These are phyloP conservation scores for Drymodes brunneopygia DNA, from an alignment of 2,113 vertebrate genomes.

Conservation along the genomic window DNA sequence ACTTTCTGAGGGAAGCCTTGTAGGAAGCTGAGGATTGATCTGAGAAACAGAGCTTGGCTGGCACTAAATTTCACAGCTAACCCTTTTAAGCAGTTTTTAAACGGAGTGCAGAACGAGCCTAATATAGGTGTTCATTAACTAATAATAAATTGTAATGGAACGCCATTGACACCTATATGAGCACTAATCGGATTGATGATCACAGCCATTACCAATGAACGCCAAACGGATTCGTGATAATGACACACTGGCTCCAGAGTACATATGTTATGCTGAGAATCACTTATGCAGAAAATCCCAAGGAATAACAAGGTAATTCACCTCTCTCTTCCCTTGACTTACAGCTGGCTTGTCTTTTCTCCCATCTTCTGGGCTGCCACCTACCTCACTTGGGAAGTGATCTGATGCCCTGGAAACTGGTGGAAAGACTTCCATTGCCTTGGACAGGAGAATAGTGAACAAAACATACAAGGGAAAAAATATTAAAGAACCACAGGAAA, in stretches of 20 bases:
- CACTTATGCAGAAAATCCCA: neutral
- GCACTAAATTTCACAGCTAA: conserved; percentile 1
- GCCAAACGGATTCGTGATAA: conserved; percentile 4
- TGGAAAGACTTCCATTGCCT: neutral
- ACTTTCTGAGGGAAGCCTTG: neutral
- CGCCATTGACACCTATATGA: conserved; percentile 35
- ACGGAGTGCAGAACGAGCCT: neutral
- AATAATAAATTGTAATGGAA: conserved; percentile 45
- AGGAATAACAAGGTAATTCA: neutral
- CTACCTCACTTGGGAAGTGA: neutral
- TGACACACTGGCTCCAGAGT: neutral
- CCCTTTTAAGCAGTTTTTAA: conserved; percentile 37
- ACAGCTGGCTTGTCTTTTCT: neutral
- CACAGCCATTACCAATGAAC: neutral
- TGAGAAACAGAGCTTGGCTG: neutral
- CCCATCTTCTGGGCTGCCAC: neutral
- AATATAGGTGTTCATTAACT: conserved; percentile 56
- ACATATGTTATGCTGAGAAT: neutral
- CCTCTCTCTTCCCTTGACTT: neutral
- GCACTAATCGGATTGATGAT: conserved; percentile 39
- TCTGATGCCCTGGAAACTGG: neutral
- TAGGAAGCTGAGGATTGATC: conserved; percentile 2
- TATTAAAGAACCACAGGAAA: neutral
- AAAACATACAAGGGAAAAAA: neutral
- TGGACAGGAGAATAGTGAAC: neutral